A percentile compares a stretch with the other conserved stretches of the same genome.
These are phyloP conservation scores for Erpobdella octoculata DNA, from an alignment of 2,888 invertebrate genomes.

Conservation along the genomic window DNA sequence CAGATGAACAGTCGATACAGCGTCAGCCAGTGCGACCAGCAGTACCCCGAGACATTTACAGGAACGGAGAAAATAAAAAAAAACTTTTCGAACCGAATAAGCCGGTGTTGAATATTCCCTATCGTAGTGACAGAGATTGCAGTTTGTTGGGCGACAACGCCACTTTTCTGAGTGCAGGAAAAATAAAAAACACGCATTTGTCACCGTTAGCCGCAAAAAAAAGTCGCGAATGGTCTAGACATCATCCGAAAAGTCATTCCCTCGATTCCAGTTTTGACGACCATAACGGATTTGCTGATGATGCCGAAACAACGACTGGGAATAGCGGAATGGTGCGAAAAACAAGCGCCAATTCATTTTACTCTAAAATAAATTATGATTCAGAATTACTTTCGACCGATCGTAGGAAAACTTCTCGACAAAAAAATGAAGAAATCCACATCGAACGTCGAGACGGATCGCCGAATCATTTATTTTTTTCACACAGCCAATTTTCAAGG, in stretches of 20 bases:
- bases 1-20: no score
- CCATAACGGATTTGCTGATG: background rate
- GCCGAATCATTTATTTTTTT: slow-evolving; percentile 18
- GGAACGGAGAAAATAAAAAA: background rate
- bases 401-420: background rate
- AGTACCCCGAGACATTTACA: background rate
- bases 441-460: background rate
- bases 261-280: slow-evolving; percentile 35
- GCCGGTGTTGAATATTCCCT: background rate
- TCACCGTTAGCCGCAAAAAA: background rate
- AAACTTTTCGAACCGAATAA: background rate
- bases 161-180: background rate
- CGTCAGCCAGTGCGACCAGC: background rate
- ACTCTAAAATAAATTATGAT: background rate
- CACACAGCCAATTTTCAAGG: slow-evolving; percentile 13
- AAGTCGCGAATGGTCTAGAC: background rate
- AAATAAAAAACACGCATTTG: background rate
- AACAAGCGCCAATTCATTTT: background rate
- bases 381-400: background rate
- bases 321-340: background rate
- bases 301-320: background rate
- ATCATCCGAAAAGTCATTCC: slow-evolving; percentile 31
- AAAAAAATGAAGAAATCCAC: background rate
- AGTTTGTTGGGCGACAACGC: background rate
- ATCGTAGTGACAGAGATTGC: background rate